Base-by-base conservation (phyloP, 1,140 invertebrate species). In the Gonioctena quinquepunctata region DNA sequence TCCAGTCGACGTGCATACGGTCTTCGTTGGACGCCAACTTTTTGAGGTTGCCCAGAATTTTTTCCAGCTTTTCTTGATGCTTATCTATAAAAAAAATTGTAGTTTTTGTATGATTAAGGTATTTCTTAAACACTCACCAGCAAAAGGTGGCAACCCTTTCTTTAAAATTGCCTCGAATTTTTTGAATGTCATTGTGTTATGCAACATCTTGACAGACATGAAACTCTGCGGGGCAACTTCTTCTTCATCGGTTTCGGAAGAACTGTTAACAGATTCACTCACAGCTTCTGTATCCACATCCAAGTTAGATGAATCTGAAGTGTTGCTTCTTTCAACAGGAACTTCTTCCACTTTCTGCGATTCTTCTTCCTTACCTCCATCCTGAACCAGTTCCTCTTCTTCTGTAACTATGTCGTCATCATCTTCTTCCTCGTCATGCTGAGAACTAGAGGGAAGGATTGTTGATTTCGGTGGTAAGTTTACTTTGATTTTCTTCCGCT, bases 401-500 rank as follows among this genome's bases (percentile, higher is more conserved):
- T 42, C 33, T n/a, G n/a, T n/a, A n/a, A n/a, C n/a, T n/a, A 42
- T 3, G 11, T 42, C 33, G 8, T 42, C 33, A 13, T 42, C 33
- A 3, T 42, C 33, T 18, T 70, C 72, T 56, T 79, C 70, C 27
- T 83, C 82, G 18, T 83, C 80, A 13, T 83, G 81, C 3, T n/a
- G 3, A 19, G 0, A 3, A n/a, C 8, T n/a, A 57, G n/a, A 57
- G 6, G 19, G 5, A 13, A 42, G 16, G 33, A 13, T 4, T 13
- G 33, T 11, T 42, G 33, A 28, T 61, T 70, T 66, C 56, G 27
- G 28, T 25, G 76, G 72, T 42, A 76, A 66, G 11, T 75, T 61
- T 8, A 77, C 68, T 70, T 76, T 75, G 28, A 79, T 28, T 71
- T 80, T 79, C 56, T 69, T 76, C 28, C 78, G 65, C 74, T 84